Evolutionary conservation across 2,113 vertebrate genomes (phyloP).

Genomic region (Rhynchomys soricoides): DNA sequence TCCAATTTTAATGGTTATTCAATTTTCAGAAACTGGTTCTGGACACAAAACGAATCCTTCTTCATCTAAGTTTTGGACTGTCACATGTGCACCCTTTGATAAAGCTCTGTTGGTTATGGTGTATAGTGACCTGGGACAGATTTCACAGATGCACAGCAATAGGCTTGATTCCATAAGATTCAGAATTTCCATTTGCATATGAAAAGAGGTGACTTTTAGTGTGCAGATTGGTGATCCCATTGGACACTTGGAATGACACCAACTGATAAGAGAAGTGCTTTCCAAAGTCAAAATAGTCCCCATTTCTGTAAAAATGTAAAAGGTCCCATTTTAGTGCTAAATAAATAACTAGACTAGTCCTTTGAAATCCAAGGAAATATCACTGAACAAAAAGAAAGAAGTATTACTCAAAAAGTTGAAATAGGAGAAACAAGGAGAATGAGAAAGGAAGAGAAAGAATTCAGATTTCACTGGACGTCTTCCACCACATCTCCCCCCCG

Average conservation of each 20-base stretch:
- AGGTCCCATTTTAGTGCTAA: not conserved
- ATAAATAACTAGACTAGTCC: not conserved
- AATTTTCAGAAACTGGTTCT: slow-evolving; percentile 34
- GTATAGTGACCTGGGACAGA: not conserved
- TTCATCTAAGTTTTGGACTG: slow-evolving; percentile 18
- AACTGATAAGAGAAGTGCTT: slow-evolving; percentile 4
- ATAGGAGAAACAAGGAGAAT: not conserved
- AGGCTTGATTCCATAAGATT: not conserved
- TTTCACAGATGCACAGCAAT: not conserved
- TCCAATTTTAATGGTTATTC: slow-evolving; percentile 52
- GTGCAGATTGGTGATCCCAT: not conserved
- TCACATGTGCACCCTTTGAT: not conserved
- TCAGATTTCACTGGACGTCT: not conserved
- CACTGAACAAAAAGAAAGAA: slow-evolving; percentile 19
- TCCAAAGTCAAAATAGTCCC: slow-evolving; percentile 13
- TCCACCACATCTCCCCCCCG: not conserved
- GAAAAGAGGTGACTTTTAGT: not conserved
- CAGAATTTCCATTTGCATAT: slow-evolving; percentile 27
- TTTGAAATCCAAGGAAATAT: slow-evolving; percentile 31
- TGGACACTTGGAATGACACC: not conserved
- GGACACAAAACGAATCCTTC: not conserved
- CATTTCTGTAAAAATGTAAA: slow-evolving; percentile 6
- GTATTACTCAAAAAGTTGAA: not conserved
- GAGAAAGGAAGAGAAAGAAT: not conserved
- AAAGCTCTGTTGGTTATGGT: not conserved